These are phyloP conservation scores for Dendropsophus ebraccatus DNA, from an alignment of 2,113 vertebrate species.

Conservation along the genomic window DNA sequence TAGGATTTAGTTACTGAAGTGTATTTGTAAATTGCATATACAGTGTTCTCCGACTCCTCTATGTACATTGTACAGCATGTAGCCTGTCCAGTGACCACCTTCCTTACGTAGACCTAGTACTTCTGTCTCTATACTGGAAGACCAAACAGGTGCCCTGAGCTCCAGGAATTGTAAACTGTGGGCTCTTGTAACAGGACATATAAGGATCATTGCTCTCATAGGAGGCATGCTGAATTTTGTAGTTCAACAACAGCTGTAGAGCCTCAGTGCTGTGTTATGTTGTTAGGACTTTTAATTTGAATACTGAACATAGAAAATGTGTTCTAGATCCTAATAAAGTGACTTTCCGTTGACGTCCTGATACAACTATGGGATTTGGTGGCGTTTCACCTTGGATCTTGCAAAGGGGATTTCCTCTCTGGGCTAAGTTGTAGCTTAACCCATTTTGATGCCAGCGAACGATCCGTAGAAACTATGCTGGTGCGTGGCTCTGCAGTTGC, in stretches of 20 bases:
- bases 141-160: no score
- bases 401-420: slow-evolving; percentile 38
- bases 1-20: not conserved
- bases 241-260: not conserved
- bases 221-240: not conserved
- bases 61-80: no score
- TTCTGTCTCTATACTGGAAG: no score
- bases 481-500: not conserved
- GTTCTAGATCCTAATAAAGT: not conserved
- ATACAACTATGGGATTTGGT: not conserved
- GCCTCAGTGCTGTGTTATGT: not conserved
- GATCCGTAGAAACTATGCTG: not conserved
- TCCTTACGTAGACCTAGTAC: no score
- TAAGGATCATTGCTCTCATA: no score
- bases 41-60: not conserved
- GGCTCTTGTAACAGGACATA: no score
- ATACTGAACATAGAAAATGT: not conserved
- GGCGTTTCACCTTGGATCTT: slow-evolving; percentile 23
- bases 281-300: not conserved
- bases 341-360: not conserved
- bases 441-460: not conserved
- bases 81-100: no score
- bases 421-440: not conserved
- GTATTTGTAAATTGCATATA: not conserved
- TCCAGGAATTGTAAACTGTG: no score